These are phyloP conservation scores for Papilio elwesi DNA, from an alignment of 2,888 invertebrate genomes.

Conservation along the genomic window DNA sequence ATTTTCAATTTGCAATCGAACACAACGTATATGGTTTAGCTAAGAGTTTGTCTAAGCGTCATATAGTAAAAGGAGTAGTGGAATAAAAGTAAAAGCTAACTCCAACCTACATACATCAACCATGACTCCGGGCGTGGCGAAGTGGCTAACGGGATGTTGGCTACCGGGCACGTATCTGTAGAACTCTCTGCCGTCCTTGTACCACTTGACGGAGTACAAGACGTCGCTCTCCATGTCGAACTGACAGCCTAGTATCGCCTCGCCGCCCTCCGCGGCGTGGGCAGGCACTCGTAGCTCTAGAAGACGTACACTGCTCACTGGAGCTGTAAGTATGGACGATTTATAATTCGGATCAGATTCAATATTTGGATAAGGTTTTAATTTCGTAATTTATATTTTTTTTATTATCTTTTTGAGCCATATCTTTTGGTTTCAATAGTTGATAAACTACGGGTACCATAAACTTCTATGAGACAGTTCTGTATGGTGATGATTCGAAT, in stretches of 20 bases:
- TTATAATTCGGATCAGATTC: neutral
- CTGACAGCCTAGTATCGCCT: constrained; percentile 90
- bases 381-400: no score
- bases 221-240: constrained; percentile 90
- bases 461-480: no score
- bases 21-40: no score
- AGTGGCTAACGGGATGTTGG: constrained; percentile 88
- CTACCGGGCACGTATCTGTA: constrained; percentile 92
- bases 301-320: constrained; percentile 85
- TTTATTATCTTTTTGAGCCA: no score
- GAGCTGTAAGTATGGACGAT: constrained; percentile 48
- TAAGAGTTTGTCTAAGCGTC: neutral
- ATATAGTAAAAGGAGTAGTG: neutral
- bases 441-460: no score
- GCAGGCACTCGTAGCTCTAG: constrained; percentile 91
- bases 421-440: no score
- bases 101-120: constrained; percentile 89
- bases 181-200: constrained; percentile 93
- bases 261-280: constrained; percentile 89
- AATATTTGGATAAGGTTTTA: no score
- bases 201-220: constrained; percentile 95
- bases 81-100: neutral
- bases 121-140: constrained; percentile 88
- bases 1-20: no score
- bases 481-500: no score